These are phyloP conservation scores for Rhaphigaster nebulosa DNA, from an alignment of 2,888 invertebrate genomes.

Conservation along the genomic window DNA sequence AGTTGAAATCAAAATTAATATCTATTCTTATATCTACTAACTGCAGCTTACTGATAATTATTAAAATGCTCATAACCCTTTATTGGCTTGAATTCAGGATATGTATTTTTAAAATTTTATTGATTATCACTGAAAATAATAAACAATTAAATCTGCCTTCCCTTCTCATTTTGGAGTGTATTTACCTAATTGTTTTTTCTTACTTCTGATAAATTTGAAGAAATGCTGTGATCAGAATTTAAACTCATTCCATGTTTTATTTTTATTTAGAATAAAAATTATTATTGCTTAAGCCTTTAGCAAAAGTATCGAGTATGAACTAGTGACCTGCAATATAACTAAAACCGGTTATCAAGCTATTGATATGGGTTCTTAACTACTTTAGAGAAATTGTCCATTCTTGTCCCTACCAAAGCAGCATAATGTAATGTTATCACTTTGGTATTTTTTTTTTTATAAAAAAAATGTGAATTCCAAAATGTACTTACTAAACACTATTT, in stretches of 20 bases:
- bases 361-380: too few relatives aligned
- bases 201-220: background rate
- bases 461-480: too few relatives aligned
- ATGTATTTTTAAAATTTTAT: background rate
- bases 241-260: background rate
- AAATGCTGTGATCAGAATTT: background rate
- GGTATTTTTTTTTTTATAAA: too few relatives aligned
- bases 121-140: background rate
- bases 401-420: too few relatives aligned
- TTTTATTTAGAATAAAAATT: background rate
- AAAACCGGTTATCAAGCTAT: too few relatives aligned
- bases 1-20: constrained; percentile 18
- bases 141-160: background rate
- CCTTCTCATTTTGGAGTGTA: background rate
- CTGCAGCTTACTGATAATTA: background rate
- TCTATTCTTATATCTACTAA: background rate
- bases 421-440: too few relatives aligned
- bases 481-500: too few relatives aligned
- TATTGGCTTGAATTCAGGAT: background rate
- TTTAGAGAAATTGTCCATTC: too few relatives aligned
- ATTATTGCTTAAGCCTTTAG: background rate
- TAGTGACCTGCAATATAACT: too few relatives aligned
- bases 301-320: background rate
- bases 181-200: background rate
- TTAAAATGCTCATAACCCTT: background rate